These are phyloP conservation scores for Urocitellus parryii DNA, from an alignment of 2,113 vertebrate genomes.

Conservation along the genomic window DNA sequence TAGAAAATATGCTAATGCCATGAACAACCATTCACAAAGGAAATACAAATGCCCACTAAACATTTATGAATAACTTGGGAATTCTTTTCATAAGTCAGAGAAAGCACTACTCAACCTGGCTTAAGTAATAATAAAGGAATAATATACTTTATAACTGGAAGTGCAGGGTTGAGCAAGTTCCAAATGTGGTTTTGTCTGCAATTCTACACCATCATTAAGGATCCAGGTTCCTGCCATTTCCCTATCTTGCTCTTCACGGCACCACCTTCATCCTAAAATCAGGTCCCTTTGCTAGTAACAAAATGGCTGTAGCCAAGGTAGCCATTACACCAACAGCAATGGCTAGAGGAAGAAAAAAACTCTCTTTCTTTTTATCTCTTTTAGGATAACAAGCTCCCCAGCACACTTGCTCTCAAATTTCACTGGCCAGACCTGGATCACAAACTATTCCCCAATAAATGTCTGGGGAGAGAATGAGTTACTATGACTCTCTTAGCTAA, in stretches of 20 bases:
- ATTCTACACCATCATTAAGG: neutral
- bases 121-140: slow-evolving; percentile 5
- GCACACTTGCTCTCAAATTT: slow-evolving; percentile 25
- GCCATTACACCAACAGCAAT: neutral
- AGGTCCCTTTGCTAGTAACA: neutral
- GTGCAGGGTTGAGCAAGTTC: neutral
- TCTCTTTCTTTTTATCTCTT: slow-evolving; percentile 3
- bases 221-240: neutral
- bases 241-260: neutral
- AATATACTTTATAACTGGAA: slow-evolving; percentile 7
- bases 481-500: neutral
- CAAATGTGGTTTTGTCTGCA: neutral
- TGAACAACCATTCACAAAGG: slow-evolving; percentile 37
- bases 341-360: slow-evolving; percentile 9
- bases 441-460: neutral
- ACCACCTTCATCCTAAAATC: neutral
- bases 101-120: slow-evolving; percentile 26
- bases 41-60: slow-evolving; percentile 36
- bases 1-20: slow-evolving; percentile 50
- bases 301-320: neutral
- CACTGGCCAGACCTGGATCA: neutral
- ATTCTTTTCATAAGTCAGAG: slow-evolving; percentile 42
- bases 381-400: slow-evolving; percentile 5
- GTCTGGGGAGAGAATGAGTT: neutral
- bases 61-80: neutral